Evolutionary conservation across 2,113 vertebrate species (phyloP), one percentile per base, ranked within the genome.

Genomic region (Gnathonemus echidnorhynchus): DNA sequence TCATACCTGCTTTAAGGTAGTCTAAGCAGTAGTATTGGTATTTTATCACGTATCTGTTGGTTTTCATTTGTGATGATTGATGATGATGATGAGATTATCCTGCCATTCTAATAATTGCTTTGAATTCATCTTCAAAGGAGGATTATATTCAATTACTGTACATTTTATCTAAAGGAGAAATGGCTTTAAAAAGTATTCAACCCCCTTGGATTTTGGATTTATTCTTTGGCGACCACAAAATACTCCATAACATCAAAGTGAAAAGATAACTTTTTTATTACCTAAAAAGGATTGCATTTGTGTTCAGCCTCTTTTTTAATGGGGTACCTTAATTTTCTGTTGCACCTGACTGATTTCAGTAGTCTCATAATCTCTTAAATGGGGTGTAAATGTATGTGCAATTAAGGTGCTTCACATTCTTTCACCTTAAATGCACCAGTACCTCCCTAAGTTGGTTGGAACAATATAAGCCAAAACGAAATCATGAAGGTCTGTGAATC

Each of bases 51-150:
- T 8, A 39, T 80, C 42, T 39, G 35, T 80, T 80, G 15, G 31
- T 80, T 80, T 80, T 42, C 35, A 15, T 80, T 39, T 42, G 74
- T 19, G 74, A 42, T 80, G 35, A 80, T 80, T 80, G 74, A 80
- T 80, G 74, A 3, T 77, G 66, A 74, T 74, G 3, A 50, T 50
- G 49, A 50, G 31, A 80, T 80, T 80, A 42, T 70, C 62, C 62
- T 39, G 35, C 74, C 15, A 80, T 35, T 19, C 31, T 80, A 80
- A 80, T 42, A 80, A 31, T 31, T 39, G 5, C 50, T 35, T 53
- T 53, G 83, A 46, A 50, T 87, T 87, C n/a, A 31, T 87, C 86
- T 87, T 87, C 49, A 87, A 48, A 53, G 86, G 31, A 87, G 10
- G 48, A 48, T 87, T 52, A 27, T 24, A 87, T 53, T 27, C 17